These are phyloP conservation scores for Stratiolaelaps scimitus DNA, from an alignment of 1,140 invertebrate species.

Conservation along the genomic window DNA sequence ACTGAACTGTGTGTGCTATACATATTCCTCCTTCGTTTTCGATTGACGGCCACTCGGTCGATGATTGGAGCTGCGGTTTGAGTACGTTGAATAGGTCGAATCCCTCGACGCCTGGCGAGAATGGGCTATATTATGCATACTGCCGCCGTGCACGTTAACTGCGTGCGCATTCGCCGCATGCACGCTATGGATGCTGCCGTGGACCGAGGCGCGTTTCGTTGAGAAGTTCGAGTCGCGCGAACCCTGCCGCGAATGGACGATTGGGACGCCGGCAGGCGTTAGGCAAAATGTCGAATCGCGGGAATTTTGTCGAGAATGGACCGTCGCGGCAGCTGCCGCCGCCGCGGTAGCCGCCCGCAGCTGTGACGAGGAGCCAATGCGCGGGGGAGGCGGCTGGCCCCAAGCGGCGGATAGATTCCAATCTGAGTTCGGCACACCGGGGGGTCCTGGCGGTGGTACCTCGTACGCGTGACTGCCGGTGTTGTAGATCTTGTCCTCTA, in stretches of 20 bases:
- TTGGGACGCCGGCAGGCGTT: background rate
- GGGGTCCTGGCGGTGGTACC: constrained; percentile 12
- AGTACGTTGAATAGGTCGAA: constrained; percentile 12
- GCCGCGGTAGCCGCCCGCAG: background rate
- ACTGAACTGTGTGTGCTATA: no score
- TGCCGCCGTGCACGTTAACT: no score
- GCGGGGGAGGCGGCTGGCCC: background rate
- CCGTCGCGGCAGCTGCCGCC: background rate
- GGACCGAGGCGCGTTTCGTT: background rate
- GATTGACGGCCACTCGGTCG: background rate
- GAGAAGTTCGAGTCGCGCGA: constrained; percentile 15
- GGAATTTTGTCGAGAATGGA: constrained; percentile 12
- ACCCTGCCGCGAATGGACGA: constrained; percentile 14
- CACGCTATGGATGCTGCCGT: constrained; percentile 8
- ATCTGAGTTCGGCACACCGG: background rate
- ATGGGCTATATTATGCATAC: background rate
- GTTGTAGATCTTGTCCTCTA: constrained; percentile 8
- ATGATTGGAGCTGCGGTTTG: background rate
- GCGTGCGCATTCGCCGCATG: no score
- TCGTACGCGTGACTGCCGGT: background rate
- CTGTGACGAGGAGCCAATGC: no score
- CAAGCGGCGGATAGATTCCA: constrained; percentile 11
- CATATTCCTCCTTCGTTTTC: constrained; percentile 22
- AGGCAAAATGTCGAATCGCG: constrained; percentile 4
- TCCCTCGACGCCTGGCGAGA: constrained; percentile 1